Evolutionary conservation across 2,113 vertebrate species (phyloP).

Genomic region (Toxotes jaculatrix): DNA sequence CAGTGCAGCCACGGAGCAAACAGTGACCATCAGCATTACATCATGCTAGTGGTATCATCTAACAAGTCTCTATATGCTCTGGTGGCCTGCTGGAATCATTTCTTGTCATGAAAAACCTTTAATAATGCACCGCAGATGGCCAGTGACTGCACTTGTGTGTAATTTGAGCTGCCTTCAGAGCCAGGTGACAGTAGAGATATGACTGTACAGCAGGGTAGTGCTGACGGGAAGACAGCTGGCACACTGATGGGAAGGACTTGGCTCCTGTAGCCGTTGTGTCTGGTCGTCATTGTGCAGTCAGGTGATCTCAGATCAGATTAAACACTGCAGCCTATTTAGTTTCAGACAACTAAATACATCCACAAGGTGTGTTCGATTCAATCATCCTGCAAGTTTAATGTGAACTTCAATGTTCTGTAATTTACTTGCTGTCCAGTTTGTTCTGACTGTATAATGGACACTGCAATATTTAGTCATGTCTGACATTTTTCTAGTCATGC

Average conservation of each 20-base stretch:
- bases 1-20: conserved; percentile 11
- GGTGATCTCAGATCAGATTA: neutral
- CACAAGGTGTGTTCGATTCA: neutral
- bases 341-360: neutral
- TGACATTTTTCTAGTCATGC: conserved; percentile 1
- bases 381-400: neutral
- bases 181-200: conserved; percentile 50
- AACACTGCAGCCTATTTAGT: neutral
- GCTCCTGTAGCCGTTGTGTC: conserved; percentile 24
- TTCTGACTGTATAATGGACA: neutral
- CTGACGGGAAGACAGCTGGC: conserved; percentile 68
- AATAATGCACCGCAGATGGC: conserved; percentile 59
- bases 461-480: too few species aligned
- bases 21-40: conserved; percentile 41
- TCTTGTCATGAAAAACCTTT: conserved; percentile 55
- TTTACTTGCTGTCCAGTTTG: neutral
- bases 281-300: conserved; percentile 20
- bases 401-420: neutral
- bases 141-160: conserved; percentile 58
- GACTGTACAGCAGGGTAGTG: conserved; percentile 21
- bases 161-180: conserved; percentile 69
- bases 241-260: conserved; percentile 56
- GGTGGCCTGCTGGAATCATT: conserved; percentile 38
- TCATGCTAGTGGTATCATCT: conserved; percentile 48
- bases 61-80: conserved; percentile 7